Percentiles rank a stretch among this genome's conserved stretches.
Conservation (phyloP, 2,888 invertebrate species). For the Pemphredon lugubris region DNA sequence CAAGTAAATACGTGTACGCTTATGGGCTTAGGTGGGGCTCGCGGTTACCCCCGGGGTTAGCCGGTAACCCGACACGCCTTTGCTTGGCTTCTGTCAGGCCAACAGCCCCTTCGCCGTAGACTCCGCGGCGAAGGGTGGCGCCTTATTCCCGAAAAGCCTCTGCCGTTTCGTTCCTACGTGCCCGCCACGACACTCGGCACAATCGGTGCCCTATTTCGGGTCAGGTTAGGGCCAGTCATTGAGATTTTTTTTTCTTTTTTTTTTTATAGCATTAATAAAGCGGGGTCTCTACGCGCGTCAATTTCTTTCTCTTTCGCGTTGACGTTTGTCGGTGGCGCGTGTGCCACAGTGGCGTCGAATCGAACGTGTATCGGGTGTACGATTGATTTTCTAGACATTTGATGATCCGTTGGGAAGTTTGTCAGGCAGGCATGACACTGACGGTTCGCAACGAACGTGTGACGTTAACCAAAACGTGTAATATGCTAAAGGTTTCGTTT, state of each 20-base stretch:
- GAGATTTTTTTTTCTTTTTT: too few species aligned
- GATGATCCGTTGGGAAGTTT: too few species aligned
- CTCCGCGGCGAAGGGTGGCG: constrained; percentile 68
- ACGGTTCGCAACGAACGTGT: too few species aligned
- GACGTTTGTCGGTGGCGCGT: constrained; percentile 12
- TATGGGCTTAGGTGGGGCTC: constrained; percentile 72
- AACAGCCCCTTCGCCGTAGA: constrained; percentile 75
- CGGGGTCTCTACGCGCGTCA: constrained; percentile 57
- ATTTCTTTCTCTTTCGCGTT: constrained; percentile 51
- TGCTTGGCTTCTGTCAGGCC: constrained; percentile 81
- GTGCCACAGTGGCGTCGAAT: too few species aligned
- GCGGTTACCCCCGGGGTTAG: constrained; percentile 77
- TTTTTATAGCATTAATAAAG: constrained; percentile 38
- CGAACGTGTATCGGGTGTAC: too few species aligned
- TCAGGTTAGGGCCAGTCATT: constrained; percentile 35
- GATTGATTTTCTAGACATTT: too few species aligned
- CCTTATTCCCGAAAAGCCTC: constrained; percentile 68
- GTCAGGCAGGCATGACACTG: too few species aligned
- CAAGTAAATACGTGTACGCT: constrained; percentile 67
- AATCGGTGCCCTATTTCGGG: constrained; percentile 45
- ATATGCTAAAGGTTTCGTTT: too few species aligned
- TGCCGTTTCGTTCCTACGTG: constrained; percentile 38
- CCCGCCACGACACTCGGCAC: constrained; percentile 45
- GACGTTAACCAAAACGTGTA: too few species aligned
- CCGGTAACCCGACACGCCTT: constrained; percentile 78